phyloP scores from a whole-genome alignment of 2,113 vertebrate species.

The Thunnus maccoyii region DNA sequence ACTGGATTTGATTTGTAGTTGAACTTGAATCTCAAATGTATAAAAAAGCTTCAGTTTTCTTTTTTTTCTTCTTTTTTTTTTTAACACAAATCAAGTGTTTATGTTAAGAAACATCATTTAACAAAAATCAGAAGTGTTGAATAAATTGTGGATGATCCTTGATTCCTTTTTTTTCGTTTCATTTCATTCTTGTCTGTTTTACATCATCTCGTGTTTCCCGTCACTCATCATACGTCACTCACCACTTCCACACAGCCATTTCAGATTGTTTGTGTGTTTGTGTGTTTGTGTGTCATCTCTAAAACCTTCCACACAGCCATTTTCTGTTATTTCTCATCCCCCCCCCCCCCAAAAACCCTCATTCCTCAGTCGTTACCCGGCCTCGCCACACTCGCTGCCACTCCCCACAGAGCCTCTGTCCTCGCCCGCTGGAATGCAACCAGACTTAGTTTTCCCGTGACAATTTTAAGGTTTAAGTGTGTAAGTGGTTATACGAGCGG shows the following conservation, averaged over 20 bases:
- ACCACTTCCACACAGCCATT: neutral
- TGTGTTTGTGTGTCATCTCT: slow-evolving; percentile 5
- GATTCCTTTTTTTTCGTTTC: slow-evolving; percentile 20
- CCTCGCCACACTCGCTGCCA: slow-evolving; percentile 8
- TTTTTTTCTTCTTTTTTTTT: slow-evolving; percentile 7
- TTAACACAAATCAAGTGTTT: slow-evolving; percentile 43
- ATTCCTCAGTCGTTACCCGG: slow-evolving; percentile 22
- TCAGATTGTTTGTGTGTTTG: neutral
- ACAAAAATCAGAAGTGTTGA: slow-evolving; percentile 54
- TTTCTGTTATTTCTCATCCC: slow-evolving; percentile 10
- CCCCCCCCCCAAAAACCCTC: neutral
- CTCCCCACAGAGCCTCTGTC: slow-evolving; percentile 22
- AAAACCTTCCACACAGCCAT: neutral
- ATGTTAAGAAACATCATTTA: slow-evolving; percentile 65
- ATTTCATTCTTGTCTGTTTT: neutral
- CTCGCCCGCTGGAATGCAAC: slow-evolving; percentile 6
- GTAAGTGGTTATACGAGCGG: neutral
- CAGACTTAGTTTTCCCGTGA: slow-evolving; percentile 20
- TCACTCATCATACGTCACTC: neutral
- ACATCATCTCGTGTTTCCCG: neutral
- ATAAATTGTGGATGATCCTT: slow-evolving; percentile 72
- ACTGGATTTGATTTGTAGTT: slow-evolving; percentile 38
- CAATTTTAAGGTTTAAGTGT: neutral
- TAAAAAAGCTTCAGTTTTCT: neutral
- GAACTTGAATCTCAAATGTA: slow-evolving; percentile 47